Evolutionary conservation across 23 tunicate genomes (phyloP), one percentile per base, ranked within the genome.

Genomic region (Clavelina lepadiformis): DNA sequence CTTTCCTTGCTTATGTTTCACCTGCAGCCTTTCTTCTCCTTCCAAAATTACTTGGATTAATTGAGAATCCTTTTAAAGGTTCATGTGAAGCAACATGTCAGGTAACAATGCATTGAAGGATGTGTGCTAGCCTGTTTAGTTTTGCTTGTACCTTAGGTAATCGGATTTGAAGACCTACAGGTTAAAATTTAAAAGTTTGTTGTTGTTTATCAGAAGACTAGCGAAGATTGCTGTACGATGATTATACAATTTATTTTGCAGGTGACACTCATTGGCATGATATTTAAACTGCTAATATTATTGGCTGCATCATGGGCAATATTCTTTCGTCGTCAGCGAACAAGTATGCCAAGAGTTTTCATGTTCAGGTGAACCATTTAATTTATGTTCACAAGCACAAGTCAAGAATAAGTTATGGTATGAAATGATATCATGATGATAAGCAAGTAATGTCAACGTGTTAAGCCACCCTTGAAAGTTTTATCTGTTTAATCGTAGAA

Each of bases 281-380:
- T 83, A 7, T 89, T 89, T 68, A 89, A 89, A 45, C 70, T 89
- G 25, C 51, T 89, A 22, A 75, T 81, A 8, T 74, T 89, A 41
- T 56, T 89, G 29, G 72, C 77, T 45, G 83, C 83, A 27, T 81
- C 97, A 3, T 89, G 97, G 97, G 97, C 97, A 36, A 72, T 89
- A 13, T 89, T 89, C 51, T 89, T 89, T 69, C 63, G 97, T 18
- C 74, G 79, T 30, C 97, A 86, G 35, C 64, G 97, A 46, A 85
- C 97, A n/a, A 89, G 72, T 79, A 89, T 89, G 97, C 97, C 97
- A 1, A 64, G 89, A 74, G 89, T 89, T 8, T 89, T 89, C 53
- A 68, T 89, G 81, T 89, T 89, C 77, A 76, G 97, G 97, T 89
- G 60, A 69, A 55, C n/a, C n/a, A n/a, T n/a, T n/a, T n/a, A n/a